Evolutionary conservation across 2,888 invertebrate species (phyloP), one percentile per base, ranked within the genome.

Genomic region (Chrysotoxum bicinctum): DNA sequence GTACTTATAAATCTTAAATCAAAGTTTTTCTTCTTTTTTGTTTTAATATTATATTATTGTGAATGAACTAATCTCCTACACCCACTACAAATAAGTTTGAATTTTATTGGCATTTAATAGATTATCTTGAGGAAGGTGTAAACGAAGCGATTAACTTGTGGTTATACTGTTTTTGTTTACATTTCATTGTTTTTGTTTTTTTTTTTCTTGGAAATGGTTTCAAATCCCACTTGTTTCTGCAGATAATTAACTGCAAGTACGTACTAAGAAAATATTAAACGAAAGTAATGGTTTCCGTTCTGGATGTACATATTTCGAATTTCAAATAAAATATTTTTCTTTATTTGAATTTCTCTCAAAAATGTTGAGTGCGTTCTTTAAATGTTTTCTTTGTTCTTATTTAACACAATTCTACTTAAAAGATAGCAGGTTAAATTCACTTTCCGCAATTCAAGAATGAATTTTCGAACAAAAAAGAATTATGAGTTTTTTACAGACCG

Each of bases 61-160:
- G 66, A 66, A 66, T 66, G 66, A 48, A 66, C 19, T 48, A 66
- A 66, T 8, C 45, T 21, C 12, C 30, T 48, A 32, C 54, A 37
- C 35, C 19, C 50, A 50, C 60, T 32, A 2, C 1, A 43, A 60
- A 69, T 32, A 62, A 23, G 58, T 37, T 43, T 69, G 14, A 54
- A 23, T 77, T 62, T 52, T 52, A 69, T 77, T 69, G 50, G 16
- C n/a, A 19, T 62, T 60, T 62, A 16, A 69, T 32, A 32, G n/a
- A 6, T 40, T 62, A 43, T 19, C 30, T 64, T 45, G 64, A 45
- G 60, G 40, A 45, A 74, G 30, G 74, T 74, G 52, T 54, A 32
- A 21, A 66, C 23, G 9, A 50, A 66, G 12, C 21, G 3, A 35
- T 30, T 50, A 23, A 19, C n/a, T 50, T 66, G 14, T 14, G 7